Conservation (phyloP, 2,797 vertebrate species). For the Tarsius wallacei region DNA sequence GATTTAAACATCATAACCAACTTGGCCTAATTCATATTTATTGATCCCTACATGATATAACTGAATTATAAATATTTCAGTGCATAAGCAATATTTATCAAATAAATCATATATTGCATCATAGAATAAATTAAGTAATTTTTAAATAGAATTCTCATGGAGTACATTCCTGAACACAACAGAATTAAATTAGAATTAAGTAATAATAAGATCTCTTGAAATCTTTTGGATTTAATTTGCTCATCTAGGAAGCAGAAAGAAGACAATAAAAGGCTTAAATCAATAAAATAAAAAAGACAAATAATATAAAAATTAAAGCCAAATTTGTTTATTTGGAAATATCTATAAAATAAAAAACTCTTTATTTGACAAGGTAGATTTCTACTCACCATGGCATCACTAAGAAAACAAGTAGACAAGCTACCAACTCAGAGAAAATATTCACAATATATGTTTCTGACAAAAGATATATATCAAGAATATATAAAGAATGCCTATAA, state of each 20-base stretch:
- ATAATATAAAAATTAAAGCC: neutral
- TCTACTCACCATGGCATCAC: neutral
- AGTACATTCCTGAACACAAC: neutral
- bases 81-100: neutral
- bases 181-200: conserved; percentile 12
- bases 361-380: neutral
- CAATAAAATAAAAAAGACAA: neutral
- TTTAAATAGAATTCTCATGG: neutral
- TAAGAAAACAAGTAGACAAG: neutral
- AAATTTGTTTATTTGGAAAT: neutral
- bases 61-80: neutral
- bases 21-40: neutral
- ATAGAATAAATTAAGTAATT: neutral
- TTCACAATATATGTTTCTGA: neutral
- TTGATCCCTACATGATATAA: neutral
- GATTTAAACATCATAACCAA: neutral
- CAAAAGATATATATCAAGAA: conserved; percentile 1
- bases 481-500: neutral
- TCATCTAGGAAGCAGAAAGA: neutral
- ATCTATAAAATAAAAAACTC: neutral
- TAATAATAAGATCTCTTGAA: neutral
- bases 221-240: neutral
- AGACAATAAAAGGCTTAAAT: neutral
- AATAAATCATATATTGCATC: neutral
- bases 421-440: neutral